These are phyloP conservation scores for Vireo altiloquus DNA, from an alignment of 2,113 vertebrate species.

Conservation along the genomic window DNA sequence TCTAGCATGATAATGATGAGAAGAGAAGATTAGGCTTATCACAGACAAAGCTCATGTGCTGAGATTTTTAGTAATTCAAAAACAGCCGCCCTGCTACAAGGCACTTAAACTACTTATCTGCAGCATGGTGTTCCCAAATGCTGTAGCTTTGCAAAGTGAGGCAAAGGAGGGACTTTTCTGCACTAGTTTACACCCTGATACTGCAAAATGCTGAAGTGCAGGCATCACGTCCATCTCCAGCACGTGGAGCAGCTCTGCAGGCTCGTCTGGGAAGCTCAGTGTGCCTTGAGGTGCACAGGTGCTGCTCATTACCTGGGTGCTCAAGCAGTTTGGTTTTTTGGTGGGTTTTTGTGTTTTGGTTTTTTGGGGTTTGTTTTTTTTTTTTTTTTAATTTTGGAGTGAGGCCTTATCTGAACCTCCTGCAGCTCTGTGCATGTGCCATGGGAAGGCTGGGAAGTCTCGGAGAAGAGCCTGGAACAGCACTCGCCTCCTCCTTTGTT, in stretches of 20 bases:
- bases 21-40: constrained; percentile 50
- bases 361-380: not conserved
- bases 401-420: constrained; percentile 35
- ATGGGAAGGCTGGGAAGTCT: not conserved
- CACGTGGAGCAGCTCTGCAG: not conserved
- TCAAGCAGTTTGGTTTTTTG: not conserved
- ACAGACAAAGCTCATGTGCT: not conserved
- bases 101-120: not conserved
- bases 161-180: not conserved
- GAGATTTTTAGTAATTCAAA: constrained; percentile 26
- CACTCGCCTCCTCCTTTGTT: not conserved
- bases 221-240: not conserved
- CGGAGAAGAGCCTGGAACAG: not conserved
- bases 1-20: constrained; percentile 30
- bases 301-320: constrained; percentile 26
- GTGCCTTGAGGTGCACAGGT: constrained; percentile 52
- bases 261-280: not conserved
- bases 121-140: not conserved
- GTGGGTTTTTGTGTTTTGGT: not conserved
- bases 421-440: not conserved
- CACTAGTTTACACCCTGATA: not conserved
- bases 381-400: not conserved
- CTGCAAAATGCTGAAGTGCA: not conserved
- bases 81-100: not conserved
- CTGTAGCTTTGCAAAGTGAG: not conserved